These are phyloP conservation scores for Azorinus chamasolen DNA, from an alignment of 2,888 invertebrate genomes.

Conservation along the genomic window DNA sequence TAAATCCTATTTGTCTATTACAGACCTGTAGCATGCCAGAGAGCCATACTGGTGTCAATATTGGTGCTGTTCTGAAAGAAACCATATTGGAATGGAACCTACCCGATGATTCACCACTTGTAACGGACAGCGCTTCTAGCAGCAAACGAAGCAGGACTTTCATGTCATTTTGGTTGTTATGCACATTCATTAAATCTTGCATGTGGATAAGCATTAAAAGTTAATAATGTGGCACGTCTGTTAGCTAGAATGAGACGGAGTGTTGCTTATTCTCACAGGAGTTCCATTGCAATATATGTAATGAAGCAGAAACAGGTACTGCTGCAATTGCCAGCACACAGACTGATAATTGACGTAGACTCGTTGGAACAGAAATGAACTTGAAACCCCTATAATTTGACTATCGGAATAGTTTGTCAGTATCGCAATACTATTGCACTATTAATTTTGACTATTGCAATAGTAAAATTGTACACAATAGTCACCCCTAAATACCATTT, in stretches of 20 bases:
- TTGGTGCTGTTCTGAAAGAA: slow-evolving; percentile 27
- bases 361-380: slow-evolving; percentile 55
- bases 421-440: too few relatives aligned
- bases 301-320: slow-evolving; percentile 30
- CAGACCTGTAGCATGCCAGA: slow-evolving; percentile 36
- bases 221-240: slow-evolving; percentile 27
- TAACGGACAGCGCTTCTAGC: slow-evolving; percentile 44
- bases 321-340: slow-evolving; percentile 34
- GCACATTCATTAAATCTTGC: slow-evolving; percentile 48
- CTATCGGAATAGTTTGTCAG: too few relatives aligned
- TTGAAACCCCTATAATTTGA: too few relatives aligned
- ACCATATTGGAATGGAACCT: slow-evolving; percentile 30
- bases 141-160: slow-evolving; percentile 18
- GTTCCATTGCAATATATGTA: slow-evolving; percentile 17
- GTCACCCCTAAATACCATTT: too few relatives aligned
- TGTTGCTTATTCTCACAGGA: slow-evolving; percentile 41
- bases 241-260: slow-evolving; percentile 31
- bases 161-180: slow-evolving; percentile 33
- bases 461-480: too few relatives aligned
- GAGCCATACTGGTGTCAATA: slow-evolving; percentile 34
- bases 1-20: too few relatives aligned
- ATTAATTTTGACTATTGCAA: too few relatives aligned
- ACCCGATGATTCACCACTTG: slow-evolving; percentile 14
- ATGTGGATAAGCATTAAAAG: slow-evolving; percentile 17
- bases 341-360: slow-evolving; percentile 42